Evolutionary conservation across 2,113 vertebrate species (phyloP).

Genomic region (Mungos mungo): DNA sequence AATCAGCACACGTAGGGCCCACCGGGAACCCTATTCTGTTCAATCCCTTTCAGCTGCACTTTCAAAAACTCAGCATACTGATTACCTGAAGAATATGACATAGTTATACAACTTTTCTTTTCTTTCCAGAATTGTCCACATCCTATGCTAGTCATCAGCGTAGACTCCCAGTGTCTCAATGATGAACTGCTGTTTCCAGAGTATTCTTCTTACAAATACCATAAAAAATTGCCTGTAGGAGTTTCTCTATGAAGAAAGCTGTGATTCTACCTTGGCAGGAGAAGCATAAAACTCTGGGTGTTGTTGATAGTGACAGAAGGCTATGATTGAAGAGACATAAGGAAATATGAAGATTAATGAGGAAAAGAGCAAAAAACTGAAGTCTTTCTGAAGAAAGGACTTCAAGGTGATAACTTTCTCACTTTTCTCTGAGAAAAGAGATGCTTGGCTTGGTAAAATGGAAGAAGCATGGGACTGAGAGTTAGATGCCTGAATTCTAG

Average conservation of each 20-base stretch:
- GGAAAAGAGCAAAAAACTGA: background rate
- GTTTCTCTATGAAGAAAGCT: background rate
- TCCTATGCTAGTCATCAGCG: background rate
- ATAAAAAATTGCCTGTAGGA: background rate
- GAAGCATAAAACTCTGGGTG: constrained; percentile 28
- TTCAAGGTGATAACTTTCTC: constrained; percentile 3
- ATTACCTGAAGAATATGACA: background rate
- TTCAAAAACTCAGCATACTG: background rate
- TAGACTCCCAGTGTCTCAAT: background rate
- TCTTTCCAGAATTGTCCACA: background rate
- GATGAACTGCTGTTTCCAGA: background rate
- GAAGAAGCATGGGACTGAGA: background rate
- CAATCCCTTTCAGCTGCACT: background rate
- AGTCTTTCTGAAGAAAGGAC: background rate
- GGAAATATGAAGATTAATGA: constrained; percentile 39
- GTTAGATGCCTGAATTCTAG: background rate
- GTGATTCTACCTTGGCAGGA: background rate
- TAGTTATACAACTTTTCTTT: constrained; percentile 10
- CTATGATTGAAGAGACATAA: constrained; percentile 22
- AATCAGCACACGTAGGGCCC: background rate
- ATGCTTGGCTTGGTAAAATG: background rate
- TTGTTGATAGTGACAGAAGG: background rate
- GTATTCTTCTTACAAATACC: background rate
- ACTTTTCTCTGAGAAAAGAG: background rate
- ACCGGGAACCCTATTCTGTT: background rate